Evolutionary conservation across 2,888 invertebrate species (phyloP), one percentile per base, ranked within the genome.

Genomic region (Julus scanicus): DNA sequence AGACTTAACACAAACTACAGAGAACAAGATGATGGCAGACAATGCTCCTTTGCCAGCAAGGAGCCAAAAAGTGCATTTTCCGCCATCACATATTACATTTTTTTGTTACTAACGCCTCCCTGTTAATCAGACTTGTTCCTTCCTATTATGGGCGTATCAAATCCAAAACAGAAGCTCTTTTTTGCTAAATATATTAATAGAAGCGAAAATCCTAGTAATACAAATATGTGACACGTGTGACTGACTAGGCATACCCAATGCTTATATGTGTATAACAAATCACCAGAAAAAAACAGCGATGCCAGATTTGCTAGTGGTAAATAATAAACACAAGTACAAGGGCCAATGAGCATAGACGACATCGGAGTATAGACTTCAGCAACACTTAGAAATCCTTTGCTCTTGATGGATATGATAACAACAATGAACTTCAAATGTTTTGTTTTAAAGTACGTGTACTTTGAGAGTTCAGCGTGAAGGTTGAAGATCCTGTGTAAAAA

Each of bases 191-290:
- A 80, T 44, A 44, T 44, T 44, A 44, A 44, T 37, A 80, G 37
- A 80, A 80, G 80, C 80, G 80, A 80, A 80, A 80, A 80, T 80
- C 80, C 80, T 80, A 80, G 80, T 80, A 80, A 80, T 80, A 80
- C 37, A 80, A 80, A 80, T 80, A 13, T 80, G 80, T 80, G 80
- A 80, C 80, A 80, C 80, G 80, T 37, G 80, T 80, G 80, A 80
- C 80, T 80, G 80, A 80, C 80, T 80, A 80, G 80, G 80, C 80
- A 80, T 80, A 80, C 80, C 80, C 80, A 80, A 80, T 80, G 80
- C 80, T 37, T 80, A 80, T 37, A 80, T 80, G 71, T 29, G 80
- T 80, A 80, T 80, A 80, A 80, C 80, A 80, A 80, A 80, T 80
- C 80, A 80, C 80, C 80, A 37, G 15, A 80, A 80, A 80, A 80